Evolutionary conservation across 2,113 vertebrate genomes (phyloP).

Genomic region (Helogale parvula): DNA sequence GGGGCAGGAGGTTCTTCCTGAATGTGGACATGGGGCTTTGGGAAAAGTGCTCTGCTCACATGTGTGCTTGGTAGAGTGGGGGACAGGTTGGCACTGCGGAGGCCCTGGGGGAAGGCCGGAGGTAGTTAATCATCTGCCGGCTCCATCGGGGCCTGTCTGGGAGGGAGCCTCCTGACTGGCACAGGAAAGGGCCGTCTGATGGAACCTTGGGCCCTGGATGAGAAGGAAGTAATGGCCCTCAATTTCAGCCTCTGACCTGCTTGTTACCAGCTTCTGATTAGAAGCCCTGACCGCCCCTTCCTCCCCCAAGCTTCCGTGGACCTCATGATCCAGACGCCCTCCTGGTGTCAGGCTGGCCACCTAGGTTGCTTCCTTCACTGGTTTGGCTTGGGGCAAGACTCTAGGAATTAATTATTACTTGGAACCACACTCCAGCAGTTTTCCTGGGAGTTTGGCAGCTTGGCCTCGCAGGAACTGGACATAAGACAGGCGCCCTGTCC

Average conservation of each 20-base stretch:
- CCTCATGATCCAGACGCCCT: neutral
- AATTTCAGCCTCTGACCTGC: neutral
- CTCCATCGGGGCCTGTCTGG: neutral
- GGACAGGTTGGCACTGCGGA: neutral
- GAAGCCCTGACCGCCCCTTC: neutral
- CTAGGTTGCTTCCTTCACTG: neutral
- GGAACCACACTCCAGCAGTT: neutral
- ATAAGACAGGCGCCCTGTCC: neutral
- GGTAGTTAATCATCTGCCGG: conserved; percentile 64
- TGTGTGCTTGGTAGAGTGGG: neutral
- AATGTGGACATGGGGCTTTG: neutral
- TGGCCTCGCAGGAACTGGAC: neutral
- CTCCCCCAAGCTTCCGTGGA: neutral
- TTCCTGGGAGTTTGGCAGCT: neutral
- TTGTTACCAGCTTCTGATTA: neutral
- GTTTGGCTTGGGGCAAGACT: neutral
- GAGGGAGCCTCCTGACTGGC: neutral
- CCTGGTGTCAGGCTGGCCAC: neutral
- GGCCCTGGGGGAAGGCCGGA: neutral
- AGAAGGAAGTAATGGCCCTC: neutral
- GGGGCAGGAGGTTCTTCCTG: neutral
- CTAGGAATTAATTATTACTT: conserved; percentile 53
- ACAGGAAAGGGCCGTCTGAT: neutral
- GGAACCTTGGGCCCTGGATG: neutral
- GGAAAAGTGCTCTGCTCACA: neutral